These are phyloP conservation scores for Malacoctenus gilli DNA, from an alignment of 2,797 vertebrate species.

Conservation along the genomic window DNA sequence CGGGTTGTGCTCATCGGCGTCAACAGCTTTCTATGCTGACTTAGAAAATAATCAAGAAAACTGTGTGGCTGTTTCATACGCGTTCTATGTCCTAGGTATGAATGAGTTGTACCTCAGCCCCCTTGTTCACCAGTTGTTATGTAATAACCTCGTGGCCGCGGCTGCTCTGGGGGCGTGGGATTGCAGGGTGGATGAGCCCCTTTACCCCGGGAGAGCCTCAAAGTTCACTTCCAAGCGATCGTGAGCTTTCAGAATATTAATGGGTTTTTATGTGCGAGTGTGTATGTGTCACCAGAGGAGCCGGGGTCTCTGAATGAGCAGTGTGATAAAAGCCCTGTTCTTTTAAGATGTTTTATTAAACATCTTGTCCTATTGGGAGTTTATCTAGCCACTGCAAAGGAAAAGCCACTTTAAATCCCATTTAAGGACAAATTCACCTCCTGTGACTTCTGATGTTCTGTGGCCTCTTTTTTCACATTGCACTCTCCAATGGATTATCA, in stretches of 20 bases:
- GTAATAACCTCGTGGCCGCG: conserved; percentile 52
- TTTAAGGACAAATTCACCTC: neutral
- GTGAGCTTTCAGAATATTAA: conserved; percentile 37
- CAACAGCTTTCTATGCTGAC: no score
- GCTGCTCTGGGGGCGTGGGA: conserved; percentile 51
- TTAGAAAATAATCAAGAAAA: no score
- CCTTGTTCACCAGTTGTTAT: conserved; percentile 55
- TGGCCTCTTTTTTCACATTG: neutral
- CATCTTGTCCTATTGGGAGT: no score
- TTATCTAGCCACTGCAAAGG: neutral
- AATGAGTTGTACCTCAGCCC: conserved; percentile 51
- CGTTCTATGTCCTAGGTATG: no score
- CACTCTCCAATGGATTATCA: neutral
- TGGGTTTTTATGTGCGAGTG: conserved; percentile 13
- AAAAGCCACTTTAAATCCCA: no score
- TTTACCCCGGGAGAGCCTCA: conserved; percentile 32
- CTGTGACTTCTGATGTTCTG: neutral
- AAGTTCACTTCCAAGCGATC: conserved; percentile 33
- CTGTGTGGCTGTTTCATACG: no score
- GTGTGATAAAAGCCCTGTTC: conserved; percentile 14
- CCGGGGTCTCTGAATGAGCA: conserved; percentile 3
- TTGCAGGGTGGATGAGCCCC: conserved; percentile 37
- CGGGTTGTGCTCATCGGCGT: no score
- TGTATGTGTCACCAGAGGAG: neutral
- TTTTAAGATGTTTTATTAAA: conserved; percentile 12